Conservation (phyloP, 2,888 invertebrate species). For the Brachyptera risi region DNA sequence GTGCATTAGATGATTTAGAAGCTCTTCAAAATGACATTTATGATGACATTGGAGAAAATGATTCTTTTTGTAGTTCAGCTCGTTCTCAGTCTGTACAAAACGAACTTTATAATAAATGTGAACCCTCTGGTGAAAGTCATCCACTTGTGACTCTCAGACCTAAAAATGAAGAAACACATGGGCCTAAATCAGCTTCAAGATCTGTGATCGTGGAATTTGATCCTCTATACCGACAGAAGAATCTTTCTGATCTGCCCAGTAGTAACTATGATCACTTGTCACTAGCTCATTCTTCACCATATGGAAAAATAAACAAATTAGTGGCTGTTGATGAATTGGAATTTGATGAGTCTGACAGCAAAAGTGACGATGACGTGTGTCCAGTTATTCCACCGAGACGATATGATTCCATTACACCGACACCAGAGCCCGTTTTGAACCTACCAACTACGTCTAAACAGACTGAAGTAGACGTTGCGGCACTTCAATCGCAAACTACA, state of each 20-base stretch:
- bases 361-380: slow-evolving; percentile 46
- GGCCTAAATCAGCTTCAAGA: slow-evolving; percentile 32
- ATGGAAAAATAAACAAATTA: slow-evolving; percentile 32
- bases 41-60: slow-evolving; percentile 13
- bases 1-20: slow-evolving; percentile 23
- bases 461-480: too few species aligned
- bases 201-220: slow-evolving; percentile 71
- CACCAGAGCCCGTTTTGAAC: not conserved
- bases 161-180: slow-evolving; percentile 24
- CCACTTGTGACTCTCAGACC: slow-evolving; percentile 24
- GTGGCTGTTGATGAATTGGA: slow-evolving; percentile 44
- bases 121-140: slow-evolving; percentile 5
- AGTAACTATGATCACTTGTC: not conserved
- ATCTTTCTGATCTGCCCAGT: too few species aligned
- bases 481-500: not conserved
- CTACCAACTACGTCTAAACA: too few species aligned
- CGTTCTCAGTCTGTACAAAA: slow-evolving; percentile 28
- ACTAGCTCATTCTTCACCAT: slow-evolving; percentile 20
- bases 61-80: slow-evolving; percentile 16
- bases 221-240: slow-evolving; percentile 45
- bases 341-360: slow-evolving; percentile 37
- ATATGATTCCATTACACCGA: slow-evolving; percentile 55
- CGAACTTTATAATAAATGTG: slow-evolving; percentile 35
- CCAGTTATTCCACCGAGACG: slow-evolving; percentile 60
- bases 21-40: slow-evolving; percentile 2